Conservation (phyloP, 2,888 invertebrate species). For the Eilema sororculum region DNA sequence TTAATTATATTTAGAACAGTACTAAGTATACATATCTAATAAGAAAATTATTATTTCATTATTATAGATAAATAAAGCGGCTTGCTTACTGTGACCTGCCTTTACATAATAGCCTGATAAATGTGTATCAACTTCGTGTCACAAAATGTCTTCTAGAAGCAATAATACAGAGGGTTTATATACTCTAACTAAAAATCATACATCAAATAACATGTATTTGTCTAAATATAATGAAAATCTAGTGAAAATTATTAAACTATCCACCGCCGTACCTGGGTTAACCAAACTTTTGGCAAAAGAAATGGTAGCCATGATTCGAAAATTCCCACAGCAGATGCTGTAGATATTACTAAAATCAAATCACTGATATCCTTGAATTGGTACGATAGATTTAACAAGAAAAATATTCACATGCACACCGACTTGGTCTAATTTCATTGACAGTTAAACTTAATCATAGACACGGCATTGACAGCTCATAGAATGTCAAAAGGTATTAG, state of each 20-base stretch:
- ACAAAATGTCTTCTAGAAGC: neutral
- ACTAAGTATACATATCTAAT: neutral
- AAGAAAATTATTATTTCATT: neutral
- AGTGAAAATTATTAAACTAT: neutral
- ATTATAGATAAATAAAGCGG: no score
- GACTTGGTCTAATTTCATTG: conserved; percentile 10
- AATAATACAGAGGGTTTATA: neutral
- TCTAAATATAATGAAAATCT: neutral
- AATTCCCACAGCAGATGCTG: conserved; percentile 55
- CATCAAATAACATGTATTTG: neutral
- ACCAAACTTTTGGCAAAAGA: conserved; percentile 84
- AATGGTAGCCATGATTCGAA: conserved; percentile 75
- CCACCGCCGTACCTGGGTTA: conserved; percentile 75
- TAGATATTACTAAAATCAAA: conserved; percentile 21
- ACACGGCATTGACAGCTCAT: no score
- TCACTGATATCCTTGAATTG: conserved; percentile 12
- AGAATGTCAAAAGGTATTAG: no score
- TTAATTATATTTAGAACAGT: neutral
- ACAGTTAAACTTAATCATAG: neutral
- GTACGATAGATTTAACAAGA: conserved; percentile 7
- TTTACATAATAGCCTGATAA: conserved; percentile 70
- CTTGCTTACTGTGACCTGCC: conserved; percentile 17
- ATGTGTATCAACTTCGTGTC: neutral
- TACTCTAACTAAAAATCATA: neutral
- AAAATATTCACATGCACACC: conserved; percentile 23